phyloP scores from a whole-genome alignment of 2,113 vertebrate genomes.

The Dryoscopus gambensis region DNA sequence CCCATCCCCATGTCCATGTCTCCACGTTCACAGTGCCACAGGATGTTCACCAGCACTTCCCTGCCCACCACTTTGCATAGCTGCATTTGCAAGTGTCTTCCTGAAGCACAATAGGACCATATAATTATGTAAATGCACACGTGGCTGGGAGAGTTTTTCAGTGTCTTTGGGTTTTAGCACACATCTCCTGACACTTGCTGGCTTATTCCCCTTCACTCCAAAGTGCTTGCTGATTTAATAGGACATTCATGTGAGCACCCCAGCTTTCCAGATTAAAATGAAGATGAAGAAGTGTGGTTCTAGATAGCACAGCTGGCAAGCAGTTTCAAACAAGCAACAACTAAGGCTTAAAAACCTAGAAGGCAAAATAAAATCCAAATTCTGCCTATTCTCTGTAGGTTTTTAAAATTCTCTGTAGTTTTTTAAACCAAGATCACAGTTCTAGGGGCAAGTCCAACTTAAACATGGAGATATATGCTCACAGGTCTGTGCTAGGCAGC shows the following conservation, averaged over 20 bases:
- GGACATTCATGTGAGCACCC: not conserved
- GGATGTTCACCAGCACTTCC: not conserved
- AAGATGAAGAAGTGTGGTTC: not conserved
- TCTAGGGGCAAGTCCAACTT: not conserved
- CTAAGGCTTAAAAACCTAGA: not conserved
- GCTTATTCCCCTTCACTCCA: not conserved
- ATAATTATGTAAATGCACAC: slow-evolving; percentile 12
- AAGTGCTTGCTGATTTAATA: not conserved
- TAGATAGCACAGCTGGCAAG: slow-evolving; percentile 3
- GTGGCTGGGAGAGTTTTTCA: not conserved
- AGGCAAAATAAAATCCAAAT: not conserved
- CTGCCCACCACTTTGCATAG: not conserved
- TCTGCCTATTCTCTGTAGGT: not conserved
- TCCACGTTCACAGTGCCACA: fast-evolving
- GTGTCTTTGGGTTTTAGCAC: not conserved
- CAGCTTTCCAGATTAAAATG: slow-evolving; percentile 6
- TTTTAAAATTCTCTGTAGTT: not conserved
- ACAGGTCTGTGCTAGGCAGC: not conserved
- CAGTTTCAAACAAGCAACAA: not conserved
- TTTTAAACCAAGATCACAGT: not conserved
- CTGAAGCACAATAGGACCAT: not conserved
- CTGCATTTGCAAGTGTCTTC: not conserved
- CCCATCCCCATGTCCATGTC: not conserved
- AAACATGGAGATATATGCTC: not conserved
- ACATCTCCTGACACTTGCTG: slow-evolving; percentile 12